Base-by-base conservation (phyloP, 2,888 invertebrate genomes). In the Osmoderma eremita region DNA sequence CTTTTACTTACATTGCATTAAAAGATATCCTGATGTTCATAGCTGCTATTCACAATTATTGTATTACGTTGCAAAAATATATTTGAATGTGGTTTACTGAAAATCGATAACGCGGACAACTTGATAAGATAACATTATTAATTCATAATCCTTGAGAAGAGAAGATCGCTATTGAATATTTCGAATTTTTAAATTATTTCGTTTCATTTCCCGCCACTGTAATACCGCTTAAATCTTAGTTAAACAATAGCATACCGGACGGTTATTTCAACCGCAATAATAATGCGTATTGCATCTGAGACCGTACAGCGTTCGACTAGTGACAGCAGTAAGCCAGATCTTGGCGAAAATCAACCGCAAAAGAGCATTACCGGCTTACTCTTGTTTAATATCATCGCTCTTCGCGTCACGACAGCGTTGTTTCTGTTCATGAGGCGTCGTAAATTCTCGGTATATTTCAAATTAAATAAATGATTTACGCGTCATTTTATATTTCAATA, bases 81-180 rank as follows among this genome's bases (percentile, higher is more conserved):
- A 41, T 24, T 24, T 22, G 30, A 10, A 42, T 41, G 41, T n/a
- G n/a, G n/a, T 51, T 63, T 63, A 41, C 42, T 22, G 6, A 53
- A 42, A 63, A 51, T 49, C 63, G 63, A 63, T 63, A 63, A 51
- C 45, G 30, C 20, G n/a, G n/a, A 38, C 15, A 51, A 2, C 15
- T 38, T 41, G 63, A 63, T 63, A 63, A 63, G 63, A 63, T 63
- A 63, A 63, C 63, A 63, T 63, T 58, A 58, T 58, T 58, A 45
- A 24, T 45, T 30, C 10, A 48, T 58, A 58, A 58, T 58, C 58
- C 20, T 8, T 15, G 22, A 56, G 24, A 42, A 58, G 18, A 18
- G 50, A n/a, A 30, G 30, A 24, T 50, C 20, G 18, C 48, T 20
- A 48, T 48, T 48, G 8, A 8, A 48, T n/a, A 30, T 30, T 30